These are phyloP conservation scores for Auanema sp. DNA, from an alignment of 2,888 invertebrate genomes.

Conservation along the genomic window DNA sequence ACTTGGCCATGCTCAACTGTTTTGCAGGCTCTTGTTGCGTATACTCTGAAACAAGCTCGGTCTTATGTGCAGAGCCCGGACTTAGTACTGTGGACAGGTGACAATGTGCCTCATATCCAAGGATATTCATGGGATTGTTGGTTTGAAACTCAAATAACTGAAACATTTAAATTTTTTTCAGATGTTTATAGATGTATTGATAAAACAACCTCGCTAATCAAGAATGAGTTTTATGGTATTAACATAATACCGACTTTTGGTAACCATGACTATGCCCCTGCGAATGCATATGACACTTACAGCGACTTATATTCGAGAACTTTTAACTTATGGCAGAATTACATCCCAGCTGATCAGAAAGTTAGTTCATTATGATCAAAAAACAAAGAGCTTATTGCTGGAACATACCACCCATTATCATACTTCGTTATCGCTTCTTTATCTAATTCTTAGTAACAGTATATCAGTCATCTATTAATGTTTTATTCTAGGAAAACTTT, in stretches of 20 bases:
- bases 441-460: not conserved
- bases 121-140: slow-evolving; percentile 49
- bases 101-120: slow-evolving; percentile 58
- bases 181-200: slow-evolving; percentile 35
- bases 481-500: slow-evolving; percentile 39
- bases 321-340: slow-evolving; percentile 47
- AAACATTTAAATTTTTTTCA: slow-evolving; percentile 22
- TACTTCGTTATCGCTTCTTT: not conserved
- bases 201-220: slow-evolving; percentile 30
- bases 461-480: not conserved
- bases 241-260: slow-evolving; percentile 56
- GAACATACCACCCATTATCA: slow-evolving; percentile 1
- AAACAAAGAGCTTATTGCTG: not conserved
- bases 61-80: slow-evolving; percentile 48
- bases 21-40: slow-evolving; percentile 48
- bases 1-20: not conserved
- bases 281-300: slow-evolving; percentile 46
- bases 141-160: slow-evolving; percentile 4
- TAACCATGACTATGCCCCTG: slow-evolving; percentile 60
- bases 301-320: slow-evolving; percentile 35
- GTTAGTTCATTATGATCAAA: slow-evolving; percentile 10
- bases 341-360: slow-evolving; percentile 45
- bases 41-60: slow-evolving; percentile 43
- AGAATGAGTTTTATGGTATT: slow-evolving; percentile 28
- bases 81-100: slow-evolving; percentile 61